Evolutionary conservation across 2,797 vertebrate species (phyloP), one percentile per base, ranked within the genome.

Genomic region (Eidolon dupreanum): DNA sequence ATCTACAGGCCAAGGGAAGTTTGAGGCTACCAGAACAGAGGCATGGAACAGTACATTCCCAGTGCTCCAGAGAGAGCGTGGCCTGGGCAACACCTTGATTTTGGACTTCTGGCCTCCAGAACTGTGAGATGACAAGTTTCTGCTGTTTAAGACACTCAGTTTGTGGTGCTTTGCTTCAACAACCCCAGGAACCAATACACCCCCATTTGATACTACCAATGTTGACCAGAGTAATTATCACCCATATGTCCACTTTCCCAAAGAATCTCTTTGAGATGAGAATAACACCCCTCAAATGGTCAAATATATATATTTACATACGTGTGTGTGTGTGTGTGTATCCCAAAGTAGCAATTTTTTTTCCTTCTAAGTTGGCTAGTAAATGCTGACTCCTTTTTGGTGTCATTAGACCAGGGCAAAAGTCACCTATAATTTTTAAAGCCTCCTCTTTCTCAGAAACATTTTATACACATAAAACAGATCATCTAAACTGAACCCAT

Each of bases 401-500:
- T 38, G 71, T 63, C 66, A 20, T 66, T 43, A 87, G n/a, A 13
- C 31, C 36, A 61, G 20, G 43, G 12, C 3, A 31, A 74, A 33
- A 75, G 51, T 75, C 53, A 89, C 36, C 36, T 28, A 38, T 38
- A 57, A 95, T 36, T 83, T 88, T 71, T 61, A 65, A 59, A 85
- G 11, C 19, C 33, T 77, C 15, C 24, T 71, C 46, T 51, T 61
- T 38, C 38, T 70, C 10, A 43, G 46, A 91, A 95, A 71, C 33
- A 38, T 53, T 82, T 89, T 65, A n/a, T 93, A 86, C 49, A 92
- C 74, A 81, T 63, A 49, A 90, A 88, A 82, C 3, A 57, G 77
- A 22, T 73, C 8, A 87, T 55, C 61, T 92, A 85, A 49, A 31
- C 13, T 24, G 55, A 81, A 92, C n/a, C 36, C 31, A 85, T 20